phyloP scores from a whole-genome alignment of 1,140 invertebrate species.

The Paraescarpia echinospica region DNA sequence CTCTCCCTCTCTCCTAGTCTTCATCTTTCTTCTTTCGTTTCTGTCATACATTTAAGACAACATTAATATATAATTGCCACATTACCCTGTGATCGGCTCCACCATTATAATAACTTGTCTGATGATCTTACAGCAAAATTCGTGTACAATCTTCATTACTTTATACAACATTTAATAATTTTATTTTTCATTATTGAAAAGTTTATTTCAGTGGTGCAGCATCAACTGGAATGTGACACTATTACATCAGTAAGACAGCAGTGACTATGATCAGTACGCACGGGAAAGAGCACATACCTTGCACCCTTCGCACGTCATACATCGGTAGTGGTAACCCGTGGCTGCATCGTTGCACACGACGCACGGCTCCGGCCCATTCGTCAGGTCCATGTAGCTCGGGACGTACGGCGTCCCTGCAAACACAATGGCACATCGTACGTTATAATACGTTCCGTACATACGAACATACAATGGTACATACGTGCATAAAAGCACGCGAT shows the following conservation, averaged over 20 bases:
- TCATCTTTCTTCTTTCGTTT: not conserved
- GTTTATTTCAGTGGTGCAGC: not conserved
- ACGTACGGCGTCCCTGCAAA: constrained; percentile 47
- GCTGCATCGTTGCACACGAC: constrained; percentile 58
- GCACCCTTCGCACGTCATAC: constrained; percentile 59
- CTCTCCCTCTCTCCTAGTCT: too few species aligned
- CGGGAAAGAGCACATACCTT: constrained; percentile 44
- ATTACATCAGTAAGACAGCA: not conserved
- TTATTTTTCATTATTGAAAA: not conserved
- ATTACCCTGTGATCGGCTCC: too few species aligned
- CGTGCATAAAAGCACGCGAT: too few species aligned
- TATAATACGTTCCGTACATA: not conserved
- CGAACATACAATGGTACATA: not conserved
- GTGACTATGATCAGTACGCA: not conserved
- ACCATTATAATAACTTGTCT: too few species aligned
- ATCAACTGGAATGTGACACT: not conserved
- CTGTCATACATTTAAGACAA: not conserved
- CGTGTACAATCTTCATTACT: not conserved
- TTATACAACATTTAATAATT: not conserved
- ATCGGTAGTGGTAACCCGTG: constrained; percentile 59
- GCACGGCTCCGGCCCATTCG: constrained; percentile 54
- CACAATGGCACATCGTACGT: not conserved
- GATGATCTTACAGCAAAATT: not conserved
- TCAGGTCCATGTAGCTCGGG: constrained; percentile 53
- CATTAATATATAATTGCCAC: not conserved